Evolutionary conservation across 2,888 invertebrate genomes (phyloP), one percentile per base, ranked within the genome.

Genomic region (Alloplasta piceator): DNA sequence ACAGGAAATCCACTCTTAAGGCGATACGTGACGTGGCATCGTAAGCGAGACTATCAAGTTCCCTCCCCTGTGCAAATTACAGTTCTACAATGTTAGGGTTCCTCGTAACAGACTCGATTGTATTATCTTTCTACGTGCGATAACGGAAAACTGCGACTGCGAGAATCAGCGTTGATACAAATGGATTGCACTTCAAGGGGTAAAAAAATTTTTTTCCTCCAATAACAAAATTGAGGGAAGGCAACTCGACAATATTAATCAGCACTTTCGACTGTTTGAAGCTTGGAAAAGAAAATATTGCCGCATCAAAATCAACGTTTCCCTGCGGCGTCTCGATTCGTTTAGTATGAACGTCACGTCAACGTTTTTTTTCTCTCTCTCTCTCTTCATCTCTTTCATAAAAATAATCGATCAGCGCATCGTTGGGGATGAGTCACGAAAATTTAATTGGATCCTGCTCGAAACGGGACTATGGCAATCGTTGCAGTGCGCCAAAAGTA

Each of bases 11-110:
- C 26, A 26, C 26, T 3, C 26, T 83, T 83, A 83, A 83, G 77
- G 81, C 79, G 77, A 79, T 83, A 83, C 83, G 83, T 83, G 83
- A 70, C 77, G 52, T 70, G 60, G 81, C 83, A 83, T 83, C 70
- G 81, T 79, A 79, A 83, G 77, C 76, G 83, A 56, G 43, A 63
- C 79, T 83, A 60, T 67, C 58, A 66, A 58, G 48, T n/a, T 46
- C 16, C 58, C 43, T 39, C 66, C 74, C 55, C 12, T 12, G 14
- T 52, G 6, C 52, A 52, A 6, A 12, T 9, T 9, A 1, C 14
- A 6, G 26, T 36, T 36, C 39, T 50, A 36, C 52, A 39, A 10
- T 39, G 6, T 36, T 38, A 38, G 14, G 38, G 36, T 50, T 66
- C 14, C 7, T 6, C 4, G 36, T 9, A 7, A 50, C 38, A 5